Evolutionary conservation across 2,888 invertebrate species (phyloP), one percentile per base, ranked within the genome.

Genomic region (Mesochorus sp.): DNA sequence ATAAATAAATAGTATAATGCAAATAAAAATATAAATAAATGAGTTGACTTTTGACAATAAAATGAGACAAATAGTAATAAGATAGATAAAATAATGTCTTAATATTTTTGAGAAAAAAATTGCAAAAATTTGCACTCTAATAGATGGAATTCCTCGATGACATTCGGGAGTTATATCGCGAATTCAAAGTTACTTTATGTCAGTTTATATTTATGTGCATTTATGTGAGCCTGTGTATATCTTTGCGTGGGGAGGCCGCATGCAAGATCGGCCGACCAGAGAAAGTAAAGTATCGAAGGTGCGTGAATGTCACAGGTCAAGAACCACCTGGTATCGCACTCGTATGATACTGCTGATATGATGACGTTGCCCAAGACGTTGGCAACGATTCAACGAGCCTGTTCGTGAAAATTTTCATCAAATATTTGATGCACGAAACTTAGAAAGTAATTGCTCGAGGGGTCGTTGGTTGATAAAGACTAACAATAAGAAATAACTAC

Each of bases 281-380:
- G 88, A 88, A 88, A 88, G 88, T 88, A 83, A 87, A 85, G 42
- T 61, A 85, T 85, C 83, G 83, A 64, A 71, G 59, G 82, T 86
- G 85, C 86, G 83, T 88, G 85, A 88, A 88, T 88, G 88, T 88
- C 88, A 88, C 85, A 87, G 88, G 88, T 88, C 87, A 88, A 82
- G 84, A 84, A 85, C 82, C 85, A 81, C 62, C 81, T 79, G 81
- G 83, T 53, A 64, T 64, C 49, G 14, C 6, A 31, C 39, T 70
- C 19, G 28, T 47, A 14, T 26, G 37, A 70, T 61, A 51, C 28
- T 39, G 31, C 71, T 39, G 28, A 51, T 47, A 21, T 14, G 42
- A 42, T 73, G 39, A 49, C 8, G 62, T 51, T 61, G 24, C 6
- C 26, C 10, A 26, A 37, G 53, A 57, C 51, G 42, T 44, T 34